These are phyloP conservation scores for Eulemur rubriventer DNA, from an alignment of 2,797 vertebrate species.

Conservation along the genomic window DNA sequence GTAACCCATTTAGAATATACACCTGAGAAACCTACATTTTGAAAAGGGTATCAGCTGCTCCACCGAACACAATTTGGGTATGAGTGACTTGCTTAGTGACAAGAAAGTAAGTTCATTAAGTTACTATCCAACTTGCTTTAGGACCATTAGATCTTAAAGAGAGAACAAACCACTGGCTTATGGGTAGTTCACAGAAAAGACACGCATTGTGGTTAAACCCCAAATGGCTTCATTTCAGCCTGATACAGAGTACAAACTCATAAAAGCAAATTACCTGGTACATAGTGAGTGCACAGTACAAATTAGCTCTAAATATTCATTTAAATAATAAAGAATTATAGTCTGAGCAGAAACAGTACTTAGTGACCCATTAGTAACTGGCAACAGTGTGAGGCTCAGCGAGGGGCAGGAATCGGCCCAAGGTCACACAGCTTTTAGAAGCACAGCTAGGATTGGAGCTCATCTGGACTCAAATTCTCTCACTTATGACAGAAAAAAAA, in stretches of 20 bases:
- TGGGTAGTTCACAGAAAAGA: neutral
- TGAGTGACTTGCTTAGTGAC: neutral
- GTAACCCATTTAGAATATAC: neutral
- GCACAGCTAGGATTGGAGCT: neutral
- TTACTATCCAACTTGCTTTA: neutral
- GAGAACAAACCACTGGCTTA: neutral
- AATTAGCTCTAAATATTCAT: neutral
- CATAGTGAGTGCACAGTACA: constrained; percentile 31
- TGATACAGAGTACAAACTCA: neutral
- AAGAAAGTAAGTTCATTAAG: constrained; percentile 14
- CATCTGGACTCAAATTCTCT: neutral
- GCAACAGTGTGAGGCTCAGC: neutral
- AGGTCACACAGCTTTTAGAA: neutral
- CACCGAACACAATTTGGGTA: neutral
- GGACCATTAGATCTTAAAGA: neutral
- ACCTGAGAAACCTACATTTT: neutral
- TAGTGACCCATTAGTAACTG: neutral
- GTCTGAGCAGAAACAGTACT: neutral
- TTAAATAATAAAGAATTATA: neutral
- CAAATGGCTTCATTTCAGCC: neutral
- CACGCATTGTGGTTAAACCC: neutral
- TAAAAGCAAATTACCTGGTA: neutral
- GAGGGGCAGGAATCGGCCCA: neutral
- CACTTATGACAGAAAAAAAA: neutral
- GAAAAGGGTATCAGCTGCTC: neutral